These are phyloP conservation scores for Alethe diademata DNA, from an alignment of 2,113 vertebrate genomes.

Conservation along the genomic window DNA sequence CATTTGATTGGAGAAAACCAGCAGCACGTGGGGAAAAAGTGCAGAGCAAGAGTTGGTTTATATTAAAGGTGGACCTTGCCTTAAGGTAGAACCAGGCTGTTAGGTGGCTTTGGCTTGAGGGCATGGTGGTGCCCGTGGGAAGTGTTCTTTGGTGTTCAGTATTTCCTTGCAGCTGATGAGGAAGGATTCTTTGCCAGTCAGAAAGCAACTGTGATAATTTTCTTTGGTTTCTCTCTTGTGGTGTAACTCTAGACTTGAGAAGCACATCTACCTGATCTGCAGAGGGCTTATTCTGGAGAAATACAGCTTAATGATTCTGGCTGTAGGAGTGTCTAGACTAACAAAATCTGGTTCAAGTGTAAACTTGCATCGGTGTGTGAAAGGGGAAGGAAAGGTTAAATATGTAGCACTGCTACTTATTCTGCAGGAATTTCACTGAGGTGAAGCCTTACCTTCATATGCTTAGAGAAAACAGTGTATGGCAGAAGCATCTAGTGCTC, in stretches of 20 bases:
- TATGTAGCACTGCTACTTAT: neutral
- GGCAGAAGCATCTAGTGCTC: neutral
- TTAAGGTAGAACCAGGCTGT: neutral
- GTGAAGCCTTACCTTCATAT: neutral
- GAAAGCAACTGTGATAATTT: neutral
- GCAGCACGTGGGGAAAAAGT: neutral
- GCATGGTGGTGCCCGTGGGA: neutral
- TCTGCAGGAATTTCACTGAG: constrained; percentile 17
- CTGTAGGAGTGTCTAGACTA: neutral
- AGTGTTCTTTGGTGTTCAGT: neutral
- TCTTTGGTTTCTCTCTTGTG: neutral
- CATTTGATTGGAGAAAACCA: neutral
- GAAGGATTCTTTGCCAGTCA: neutral
- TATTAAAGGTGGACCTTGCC: constrained; percentile 23
- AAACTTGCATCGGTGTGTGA: neutral
- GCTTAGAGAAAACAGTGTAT: neutral
- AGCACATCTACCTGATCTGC: neutral
- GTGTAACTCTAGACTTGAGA: neutral
- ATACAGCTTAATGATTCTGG: neutral
- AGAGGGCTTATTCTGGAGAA: neutral
- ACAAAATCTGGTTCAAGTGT: neutral
- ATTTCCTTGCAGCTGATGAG: neutral
- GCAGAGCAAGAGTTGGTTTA: neutral
- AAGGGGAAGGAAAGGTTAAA: constrained; percentile 16
- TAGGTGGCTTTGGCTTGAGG: neutral